Base-by-base conservation (phyloP, 2,888 invertebrate genomes). In the Acleris emargana region DNA sequence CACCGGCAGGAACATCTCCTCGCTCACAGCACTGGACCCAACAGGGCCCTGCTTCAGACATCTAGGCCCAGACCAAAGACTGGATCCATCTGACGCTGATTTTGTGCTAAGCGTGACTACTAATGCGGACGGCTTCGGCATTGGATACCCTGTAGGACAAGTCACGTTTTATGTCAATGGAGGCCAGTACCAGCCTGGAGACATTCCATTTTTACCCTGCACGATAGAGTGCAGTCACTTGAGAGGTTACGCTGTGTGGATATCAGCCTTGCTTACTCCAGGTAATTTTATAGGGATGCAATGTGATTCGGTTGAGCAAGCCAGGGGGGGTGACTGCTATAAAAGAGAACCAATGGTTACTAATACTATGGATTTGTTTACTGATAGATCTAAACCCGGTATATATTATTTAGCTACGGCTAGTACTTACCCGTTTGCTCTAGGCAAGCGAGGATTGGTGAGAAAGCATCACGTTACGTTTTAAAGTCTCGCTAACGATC, bases 101-200 rank as follows among this genome's bases (percentile, higher is more conserved):
- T 73, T 74, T 13, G 75, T 78, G 0, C 68, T 71, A 6, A 50
- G 69, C 1, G 54, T 77, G 0, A 58, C 68, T 6, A 71, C 75
- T 0, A 76, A 78, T 18, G 71, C 70, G 0, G 74, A 74, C 6
- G 72, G 66, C 0, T 72, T 63, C 11, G 78, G 78, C 0, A 73
- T 76, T 62, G 70, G 71, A 0, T 58, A 62, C 0, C 71, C 72
- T 0, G 58, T 72, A 2, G 81, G 78, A 0, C 77, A 77, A 20
- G 71, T 78, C 0, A 70, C 75, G 47, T 75, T 75, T 28, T 79
- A 78, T 60, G 67, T 79, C 1, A 77, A 78, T 51, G 78, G 78
- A 7, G 79, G 79, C 0, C 89, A 89, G 60, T 84, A 70, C 53
- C 86, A 86, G 66, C 81, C 83, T 0, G 81, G 79, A 0, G 80